phyloP scores from a whole-genome alignment of 1,140 invertebrate genomes.

The Aethina tumida region DNA sequence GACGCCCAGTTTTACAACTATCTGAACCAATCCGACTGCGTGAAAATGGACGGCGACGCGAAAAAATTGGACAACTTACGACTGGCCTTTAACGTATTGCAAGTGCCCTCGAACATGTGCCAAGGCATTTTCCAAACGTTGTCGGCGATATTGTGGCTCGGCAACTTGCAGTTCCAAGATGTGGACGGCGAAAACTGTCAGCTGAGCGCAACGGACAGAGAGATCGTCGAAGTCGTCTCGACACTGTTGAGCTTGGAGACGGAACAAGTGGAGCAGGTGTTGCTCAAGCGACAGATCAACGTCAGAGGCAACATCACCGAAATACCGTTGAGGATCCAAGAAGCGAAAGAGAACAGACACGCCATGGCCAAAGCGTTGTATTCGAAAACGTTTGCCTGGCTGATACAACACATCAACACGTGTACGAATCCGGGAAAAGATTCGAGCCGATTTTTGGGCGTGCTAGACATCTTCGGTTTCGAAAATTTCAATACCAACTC shows the following conservation, averaged over 20 bases:
- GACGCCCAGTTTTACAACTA: conserved; percentile 62
- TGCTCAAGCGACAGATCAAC: conserved; percentile 85
- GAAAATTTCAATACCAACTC: conserved; percentile 92
- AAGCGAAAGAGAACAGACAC: conserved; percentile 80
- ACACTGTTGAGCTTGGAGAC: conserved; percentile 67
- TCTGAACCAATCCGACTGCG: conserved; percentile 71
- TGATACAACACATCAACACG: conserved; percentile 86
- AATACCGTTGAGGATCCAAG: conserved; percentile 83
- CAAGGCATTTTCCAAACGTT: conserved; percentile 86
- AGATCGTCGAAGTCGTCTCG: conserved; percentile 68
- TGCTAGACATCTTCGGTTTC: conserved; percentile 94
- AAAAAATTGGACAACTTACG: conserved; percentile 76
- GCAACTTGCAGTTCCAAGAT: conserved; percentile 82
- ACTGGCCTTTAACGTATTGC: conserved; percentile 83
- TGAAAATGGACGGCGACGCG: conserved; percentile 63
- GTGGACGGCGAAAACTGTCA: conserved; percentile 83
- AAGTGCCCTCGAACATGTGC: conserved; percentile 75
- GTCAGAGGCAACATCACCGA: conserved; percentile 92
- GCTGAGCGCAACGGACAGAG: conserved; percentile 59
- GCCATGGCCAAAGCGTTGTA: conserved; percentile 90
- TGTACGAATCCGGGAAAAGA: conserved; percentile 81
- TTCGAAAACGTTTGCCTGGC: conserved; percentile 83
- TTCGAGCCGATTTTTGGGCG: conserved; percentile 75
- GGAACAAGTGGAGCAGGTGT: conserved; percentile 66
- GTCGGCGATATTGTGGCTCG: conserved; percentile 86